A percentile compares a stretch with the other conserved stretches of the same genome.
Conservation (phyloP, 2,888 invertebrate genomes). For the Ophraella communa region DNA sequence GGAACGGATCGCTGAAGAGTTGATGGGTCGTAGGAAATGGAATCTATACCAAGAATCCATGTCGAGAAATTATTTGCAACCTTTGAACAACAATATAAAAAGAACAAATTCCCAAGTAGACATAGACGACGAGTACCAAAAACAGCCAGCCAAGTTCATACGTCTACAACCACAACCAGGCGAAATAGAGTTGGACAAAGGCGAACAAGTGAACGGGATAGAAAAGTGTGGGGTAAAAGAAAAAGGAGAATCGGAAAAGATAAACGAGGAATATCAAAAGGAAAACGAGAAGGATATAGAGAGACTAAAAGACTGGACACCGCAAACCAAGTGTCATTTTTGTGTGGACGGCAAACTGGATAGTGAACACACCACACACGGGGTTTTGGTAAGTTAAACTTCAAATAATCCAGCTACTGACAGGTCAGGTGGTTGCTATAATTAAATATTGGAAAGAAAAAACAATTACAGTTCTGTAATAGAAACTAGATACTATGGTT, state of each 20-base stretch:
- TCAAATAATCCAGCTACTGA: no score
- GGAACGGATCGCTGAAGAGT: slow-evolving; percentile 96
- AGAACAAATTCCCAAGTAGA: slow-evolving; percentile 51
- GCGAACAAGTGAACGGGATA: slow-evolving; percentile 40
- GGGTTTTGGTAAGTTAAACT: slow-evolving; percentile 63
- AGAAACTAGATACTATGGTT: no score
- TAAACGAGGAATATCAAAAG: slow-evolving; percentile 42
- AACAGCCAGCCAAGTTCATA: slow-evolving; percentile 33
- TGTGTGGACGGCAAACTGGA: slow-evolving; percentile 78
- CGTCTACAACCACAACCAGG: slow-evolving; percentile 38
- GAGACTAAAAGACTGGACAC: slow-evolving; percentile 74
- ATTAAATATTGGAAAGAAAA: no score
- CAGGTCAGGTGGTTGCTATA: no score
- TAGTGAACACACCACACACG: slow-evolving; percentile 63
- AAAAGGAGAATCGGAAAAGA: slow-evolving; percentile 45
- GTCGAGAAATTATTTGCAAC: slow-evolving; percentile 61
- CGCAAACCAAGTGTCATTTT: slow-evolving; percentile 81
- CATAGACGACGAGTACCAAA: slow-evolving; percentile 44
- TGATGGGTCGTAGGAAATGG: slow-evolving; percentile 97
- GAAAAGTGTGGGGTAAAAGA: slow-evolving; percentile 41
- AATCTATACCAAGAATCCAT: slow-evolving; percentile 85
- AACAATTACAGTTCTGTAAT: no score
- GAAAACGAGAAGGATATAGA: slow-evolving; percentile 49
- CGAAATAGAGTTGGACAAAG: slow-evolving; percentile 36
- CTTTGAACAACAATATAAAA: slow-evolving; percentile 60